Percentiles rank a stretch among this genome's conserved stretches.
Conservation (phyloP, 2,888 invertebrate species). For the Gnatocerus cornutus region DNA sequence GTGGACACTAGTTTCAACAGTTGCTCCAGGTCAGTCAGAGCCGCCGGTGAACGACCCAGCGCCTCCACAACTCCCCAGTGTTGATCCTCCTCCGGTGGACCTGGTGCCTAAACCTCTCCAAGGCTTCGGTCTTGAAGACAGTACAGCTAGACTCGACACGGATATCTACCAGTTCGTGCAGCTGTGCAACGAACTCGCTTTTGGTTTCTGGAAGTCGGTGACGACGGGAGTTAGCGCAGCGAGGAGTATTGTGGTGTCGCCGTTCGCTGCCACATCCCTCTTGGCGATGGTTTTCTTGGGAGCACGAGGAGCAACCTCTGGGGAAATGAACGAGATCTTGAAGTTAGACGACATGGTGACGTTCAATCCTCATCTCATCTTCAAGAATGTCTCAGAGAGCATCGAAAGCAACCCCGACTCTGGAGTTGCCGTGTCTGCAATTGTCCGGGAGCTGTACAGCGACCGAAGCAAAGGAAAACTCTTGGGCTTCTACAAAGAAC, state of each 20-base stretch:
- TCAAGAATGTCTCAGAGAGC: constrained; percentile 89
- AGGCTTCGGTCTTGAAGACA: constrained; percentile 84
- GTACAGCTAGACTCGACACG: constrained; percentile 80
- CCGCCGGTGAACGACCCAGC: neutral
- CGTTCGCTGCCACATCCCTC: constrained; percentile 89
- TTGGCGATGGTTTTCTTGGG: constrained; percentile 94
- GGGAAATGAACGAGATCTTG: constrained; percentile 91
- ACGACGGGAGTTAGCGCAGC: constrained; percentile 82
- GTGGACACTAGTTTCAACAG: constrained; percentile 77
- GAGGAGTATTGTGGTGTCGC: constrained; percentile 86
- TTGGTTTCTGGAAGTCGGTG: constrained; percentile 86
- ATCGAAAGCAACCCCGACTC: constrained; percentile 79
- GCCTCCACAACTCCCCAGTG: neutral
- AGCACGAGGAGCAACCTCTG: constrained; percentile 89
- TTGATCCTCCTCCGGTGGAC: constrained; percentile 67
- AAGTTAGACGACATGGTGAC: constrained; percentile 91
- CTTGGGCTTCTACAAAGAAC: constrained; percentile 89
- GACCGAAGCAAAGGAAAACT: constrained; percentile 87
- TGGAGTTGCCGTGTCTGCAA: constrained; percentile 85
- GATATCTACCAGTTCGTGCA: constrained; percentile 86
- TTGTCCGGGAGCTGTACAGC: constrained; percentile 88
- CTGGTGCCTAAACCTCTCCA: constrained; percentile 74
- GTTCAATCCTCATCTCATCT: constrained; percentile 90
- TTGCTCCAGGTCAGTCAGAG: constrained; percentile 67
- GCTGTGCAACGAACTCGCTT: constrained; percentile 89